Conservation (phyloP, 2,888 invertebrate species). For the Amiota mariae region DNA sequence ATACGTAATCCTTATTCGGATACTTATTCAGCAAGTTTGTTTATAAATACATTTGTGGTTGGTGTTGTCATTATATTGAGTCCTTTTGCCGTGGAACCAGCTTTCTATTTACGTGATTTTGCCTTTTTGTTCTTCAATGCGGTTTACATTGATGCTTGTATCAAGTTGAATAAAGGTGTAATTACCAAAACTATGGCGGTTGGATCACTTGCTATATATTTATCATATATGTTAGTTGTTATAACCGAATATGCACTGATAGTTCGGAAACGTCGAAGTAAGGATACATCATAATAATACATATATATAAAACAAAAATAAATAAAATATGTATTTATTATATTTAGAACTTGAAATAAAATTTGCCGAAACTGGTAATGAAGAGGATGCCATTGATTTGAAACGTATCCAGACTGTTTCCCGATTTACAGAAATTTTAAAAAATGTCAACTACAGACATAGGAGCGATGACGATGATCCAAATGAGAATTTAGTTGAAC, state of each 20-base stretch:
- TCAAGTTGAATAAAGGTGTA: slow-evolving; percentile 15
- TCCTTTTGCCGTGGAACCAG: slow-evolving; percentile 74
- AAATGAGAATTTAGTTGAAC: slow-evolving; percentile 36
- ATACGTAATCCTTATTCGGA: slow-evolving; percentile 71
- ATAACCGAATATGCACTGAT: slow-evolving; percentile 37
- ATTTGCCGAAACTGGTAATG: not conserved
- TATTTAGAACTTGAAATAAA: not conserved
- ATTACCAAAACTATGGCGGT: slow-evolving; percentile 11
- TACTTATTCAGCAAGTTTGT: slow-evolving; percentile 77
- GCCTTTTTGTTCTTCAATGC: slow-evolving; percentile 22
- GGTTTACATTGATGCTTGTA: slow-evolving; percentile 34
- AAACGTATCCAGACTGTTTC: not conserved
- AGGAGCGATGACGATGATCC: not conserved
- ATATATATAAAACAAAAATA: not conserved
- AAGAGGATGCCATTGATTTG: not conserved
- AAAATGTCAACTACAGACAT: too few species aligned
- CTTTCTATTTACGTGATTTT: slow-evolving; percentile 52
- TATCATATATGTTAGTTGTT: slow-evolving; percentile 32
- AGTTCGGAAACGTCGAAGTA: slow-evolving; percentile 17
- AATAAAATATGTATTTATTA: not conserved
- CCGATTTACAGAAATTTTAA: not conserved
- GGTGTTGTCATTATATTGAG: slow-evolving; percentile 76
- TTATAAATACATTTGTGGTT: slow-evolving; percentile 78
- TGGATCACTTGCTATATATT: slow-evolving; percentile 1
- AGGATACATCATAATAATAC: not conserved